phyloP scores from a whole-genome alignment of 2,797 vertebrate species.

The Coilia nasus region DNA sequence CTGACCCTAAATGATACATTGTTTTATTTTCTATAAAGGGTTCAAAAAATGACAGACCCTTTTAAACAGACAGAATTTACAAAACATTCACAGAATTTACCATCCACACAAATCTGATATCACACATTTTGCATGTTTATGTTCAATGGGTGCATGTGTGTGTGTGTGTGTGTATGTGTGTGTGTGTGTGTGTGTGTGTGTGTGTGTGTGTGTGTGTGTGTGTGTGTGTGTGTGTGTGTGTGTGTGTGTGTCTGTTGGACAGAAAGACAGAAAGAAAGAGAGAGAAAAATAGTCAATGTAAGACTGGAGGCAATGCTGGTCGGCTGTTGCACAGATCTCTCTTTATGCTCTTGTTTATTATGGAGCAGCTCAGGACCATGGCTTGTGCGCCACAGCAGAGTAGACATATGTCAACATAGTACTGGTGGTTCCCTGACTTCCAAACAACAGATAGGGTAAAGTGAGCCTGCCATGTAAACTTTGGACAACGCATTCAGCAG shows the following conservation, averaged over 20 bases:
- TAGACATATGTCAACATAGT: slow-evolving; percentile 97
- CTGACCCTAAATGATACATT: not conserved
- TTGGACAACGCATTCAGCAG: slow-evolving; percentile 98
- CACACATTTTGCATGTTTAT: not conserved
- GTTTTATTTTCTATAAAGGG: too few species aligned
- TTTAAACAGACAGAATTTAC: not conserved
- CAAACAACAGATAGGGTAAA: slow-evolving; percentile 99
- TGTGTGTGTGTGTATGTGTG: not conserved
- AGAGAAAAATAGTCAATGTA: not conserved
- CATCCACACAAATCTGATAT: not conserved
- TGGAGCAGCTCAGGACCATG: slow-evolving; percentile 90
- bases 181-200: slow-evolving; percentile 2
- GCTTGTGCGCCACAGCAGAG: slow-evolving; percentile 91
- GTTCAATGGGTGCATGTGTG: not conserved
- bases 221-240: slow-evolving; percentile 11
- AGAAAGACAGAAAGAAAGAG: not conserved
- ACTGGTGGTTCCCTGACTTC: slow-evolving; percentile 96
- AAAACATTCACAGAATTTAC: not conserved
- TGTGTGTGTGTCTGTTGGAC: not conserved
- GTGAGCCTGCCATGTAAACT: slow-evolving; percentile 99
- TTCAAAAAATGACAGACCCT: not conserved
- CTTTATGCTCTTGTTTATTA: slow-evolving; percentile 94
- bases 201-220: slow-evolving; percentile 5
- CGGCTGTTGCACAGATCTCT: slow-evolving; percentile 69
- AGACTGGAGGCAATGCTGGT: slow-evolving; percentile 21